Conservation (phyloP, 2,888 invertebrate genomes). For the Corbicula japonica region DNA sequence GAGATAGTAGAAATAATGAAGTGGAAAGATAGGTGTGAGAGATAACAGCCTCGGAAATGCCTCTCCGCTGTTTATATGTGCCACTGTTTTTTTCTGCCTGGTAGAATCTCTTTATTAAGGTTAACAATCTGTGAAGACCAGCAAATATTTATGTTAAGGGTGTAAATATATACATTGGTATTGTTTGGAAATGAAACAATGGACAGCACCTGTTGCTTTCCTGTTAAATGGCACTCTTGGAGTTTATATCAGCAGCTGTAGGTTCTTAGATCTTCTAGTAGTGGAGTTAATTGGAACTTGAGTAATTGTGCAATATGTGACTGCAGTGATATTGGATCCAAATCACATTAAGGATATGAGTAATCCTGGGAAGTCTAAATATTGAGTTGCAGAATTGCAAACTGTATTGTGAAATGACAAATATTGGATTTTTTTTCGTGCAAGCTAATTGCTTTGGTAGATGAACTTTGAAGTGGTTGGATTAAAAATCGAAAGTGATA, state of each 20-base stretch:
- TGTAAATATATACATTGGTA: conserved; percentile 6
- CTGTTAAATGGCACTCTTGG: no score
- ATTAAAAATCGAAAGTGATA: no score
- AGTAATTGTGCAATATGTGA: conserved; percentile 12
- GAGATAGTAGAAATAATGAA: conserved; percentile 31
- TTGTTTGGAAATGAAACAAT: conserved; percentile 28
- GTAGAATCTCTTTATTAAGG: conserved; percentile 17
- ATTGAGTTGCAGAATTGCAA: no score
- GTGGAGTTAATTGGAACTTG: conserved; percentile 17
- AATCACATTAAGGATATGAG: no score
- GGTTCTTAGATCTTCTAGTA: no score
- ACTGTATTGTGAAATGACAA: no score
- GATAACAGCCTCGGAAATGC: conserved; percentile 7
- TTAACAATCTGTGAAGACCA: conserved; percentile 44
- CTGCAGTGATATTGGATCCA: conserved; percentile 13
- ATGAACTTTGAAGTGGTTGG: no score
- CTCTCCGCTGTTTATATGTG: conserved; percentile 29
- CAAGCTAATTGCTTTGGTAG: no score
- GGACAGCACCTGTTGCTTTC: conserved; percentile 28
- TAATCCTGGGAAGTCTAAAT: no score
- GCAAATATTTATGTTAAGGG: conserved; percentile 38
- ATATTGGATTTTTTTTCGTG: no score
- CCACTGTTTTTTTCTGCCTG: conserved; percentile 19
- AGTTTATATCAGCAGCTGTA: no score
- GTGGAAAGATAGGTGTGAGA: conserved; percentile 25